Evolutionary conservation across 2,113 vertebrate species (phyloP).

Genomic region (Porphyrio hochstetteri): DNA sequence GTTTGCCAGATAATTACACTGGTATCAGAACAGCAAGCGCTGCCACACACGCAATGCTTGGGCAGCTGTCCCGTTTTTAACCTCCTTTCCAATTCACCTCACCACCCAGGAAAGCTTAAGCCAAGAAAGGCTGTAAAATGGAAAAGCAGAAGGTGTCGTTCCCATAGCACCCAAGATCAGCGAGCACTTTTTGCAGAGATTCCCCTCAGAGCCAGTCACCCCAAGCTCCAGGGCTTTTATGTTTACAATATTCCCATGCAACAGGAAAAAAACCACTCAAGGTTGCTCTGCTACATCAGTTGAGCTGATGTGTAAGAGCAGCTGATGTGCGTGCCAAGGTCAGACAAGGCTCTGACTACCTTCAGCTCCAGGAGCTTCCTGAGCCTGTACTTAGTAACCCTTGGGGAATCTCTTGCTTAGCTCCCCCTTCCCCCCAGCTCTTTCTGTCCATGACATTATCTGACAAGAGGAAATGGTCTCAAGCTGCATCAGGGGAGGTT

Average conservation of each 20-base stretch:
- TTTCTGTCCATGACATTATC: neutral
- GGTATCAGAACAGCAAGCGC: neutral
- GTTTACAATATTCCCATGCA: neutral
- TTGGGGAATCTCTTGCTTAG: neutral
- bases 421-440: accelerated
- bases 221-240: neutral
- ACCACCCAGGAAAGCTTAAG: neutral
- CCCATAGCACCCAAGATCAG: neutral
- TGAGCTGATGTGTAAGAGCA: accelerated
- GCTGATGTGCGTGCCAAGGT: accelerated
- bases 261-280: neutral
- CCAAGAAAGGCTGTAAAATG: neutral
- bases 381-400: neutral
- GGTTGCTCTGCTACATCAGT: neutral
- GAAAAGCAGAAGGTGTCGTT: accelerated
- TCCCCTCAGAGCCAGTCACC: neutral
- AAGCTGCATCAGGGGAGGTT: no score
- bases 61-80: neutral
- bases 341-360: neutral
- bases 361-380: neutral
- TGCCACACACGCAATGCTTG: accelerated
- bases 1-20: neutral
- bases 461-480: neutral
- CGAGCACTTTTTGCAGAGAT: neutral
- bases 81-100: neutral